Base-by-base conservation (phyloP, 2,797 vertebrate genomes). In the Thripadectes ignobilis region DNA sequence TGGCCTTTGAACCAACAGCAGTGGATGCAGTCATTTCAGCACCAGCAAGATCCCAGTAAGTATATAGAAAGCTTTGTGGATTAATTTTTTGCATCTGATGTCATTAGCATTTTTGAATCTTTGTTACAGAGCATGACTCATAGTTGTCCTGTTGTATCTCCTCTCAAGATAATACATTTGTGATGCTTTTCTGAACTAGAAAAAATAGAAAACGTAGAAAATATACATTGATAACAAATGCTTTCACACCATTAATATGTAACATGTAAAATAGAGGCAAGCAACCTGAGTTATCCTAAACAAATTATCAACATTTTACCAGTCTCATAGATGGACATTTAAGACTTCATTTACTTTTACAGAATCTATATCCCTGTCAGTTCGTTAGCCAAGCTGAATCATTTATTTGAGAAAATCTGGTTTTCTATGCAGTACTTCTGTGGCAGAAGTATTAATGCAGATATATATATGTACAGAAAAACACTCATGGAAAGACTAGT, bases 21-120 rank as follows among this genome's bases (percentile, higher is more conserved):
- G 88, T 99, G 99, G 99, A 99, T 99, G 99, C 99, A 99, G 97
- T 99, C 99, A 51, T 99, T 99, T 97, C 99, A 99, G 96, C 99
- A 99, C 97, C 99, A 99, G 92, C 99, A 99, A 94, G 99, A 99
- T 97, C 99, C 99, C 98, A 98, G 99, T 99, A 98, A 98, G 98
- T 97, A 91, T 92, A 92, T 29, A 91, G 87, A 81, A 73, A 78
- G 55, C 91, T 91, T 93, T 92, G 88, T 86, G 81, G 76, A 88
- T 85, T 72, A 4, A 65, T 86, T 57, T 39, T 71, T 82, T 19
- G 19, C 36, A 91, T 74, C 27, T 88, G 32, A 79, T 90, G 34
- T 82, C 36, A 52, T 69, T 72, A 86, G 59, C 43, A 72, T 72
- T 80, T 93, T 87, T 72, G 38, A 73, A 32, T 82, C 76, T 93